These are phyloP conservation scores for Montipora foliosa DNA, from an alignment of 64 coral and sea anemone species.

Conservation along the genomic window DNA sequence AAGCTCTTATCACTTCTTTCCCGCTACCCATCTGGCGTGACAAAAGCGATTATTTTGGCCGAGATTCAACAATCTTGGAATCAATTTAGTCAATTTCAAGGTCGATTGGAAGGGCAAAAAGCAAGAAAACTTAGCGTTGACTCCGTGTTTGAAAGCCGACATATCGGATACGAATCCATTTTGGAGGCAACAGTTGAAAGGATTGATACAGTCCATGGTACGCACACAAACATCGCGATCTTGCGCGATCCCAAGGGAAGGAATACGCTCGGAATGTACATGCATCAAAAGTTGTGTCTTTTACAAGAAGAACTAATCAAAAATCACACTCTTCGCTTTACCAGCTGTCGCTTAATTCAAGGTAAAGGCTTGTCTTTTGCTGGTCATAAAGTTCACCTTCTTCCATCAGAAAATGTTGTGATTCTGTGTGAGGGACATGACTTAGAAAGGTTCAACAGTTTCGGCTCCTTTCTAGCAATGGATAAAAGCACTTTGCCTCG, in stretches of 20 bases:
- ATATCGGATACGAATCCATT: conserved; percentile 78
- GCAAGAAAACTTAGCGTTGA: conserved; percentile 76
- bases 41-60: conserved; percentile 92
- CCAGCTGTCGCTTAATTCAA: conserved; percentile 84
- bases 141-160: conserved; percentile 84
- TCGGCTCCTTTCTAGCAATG: conserved; percentile 61
- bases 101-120: conserved; percentile 71
- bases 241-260: conserved; percentile 63
- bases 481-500: conserved; percentile 49
- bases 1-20: conserved; percentile 81
- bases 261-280: conserved; percentile 84
- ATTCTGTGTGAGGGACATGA: conserved; percentile 54
- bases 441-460: conserved; percentile 28
- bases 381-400: conserved; percentile 66
- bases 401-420: conserved; percentile 91
- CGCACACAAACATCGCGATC: conserved; percentile 88
- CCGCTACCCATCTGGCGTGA: conserved; percentile 90
- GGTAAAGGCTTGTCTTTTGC: conserved; percentile 14
- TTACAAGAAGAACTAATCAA: conserved; percentile 56
- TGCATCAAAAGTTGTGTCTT: conserved; percentile 94
- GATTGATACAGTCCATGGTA: conserved; percentile 78
- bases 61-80: conserved; percentile 95
- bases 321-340: conserved; percentile 79
- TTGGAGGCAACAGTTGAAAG: conserved; percentile 79
- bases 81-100: conserved; percentile 77